Percentiles rank a stretch among this genome's conserved stretches.
Evolutionary conservation across 2,113 vertebrate genomes (phyloP).

Genomic region (Canis aureus): DNA sequence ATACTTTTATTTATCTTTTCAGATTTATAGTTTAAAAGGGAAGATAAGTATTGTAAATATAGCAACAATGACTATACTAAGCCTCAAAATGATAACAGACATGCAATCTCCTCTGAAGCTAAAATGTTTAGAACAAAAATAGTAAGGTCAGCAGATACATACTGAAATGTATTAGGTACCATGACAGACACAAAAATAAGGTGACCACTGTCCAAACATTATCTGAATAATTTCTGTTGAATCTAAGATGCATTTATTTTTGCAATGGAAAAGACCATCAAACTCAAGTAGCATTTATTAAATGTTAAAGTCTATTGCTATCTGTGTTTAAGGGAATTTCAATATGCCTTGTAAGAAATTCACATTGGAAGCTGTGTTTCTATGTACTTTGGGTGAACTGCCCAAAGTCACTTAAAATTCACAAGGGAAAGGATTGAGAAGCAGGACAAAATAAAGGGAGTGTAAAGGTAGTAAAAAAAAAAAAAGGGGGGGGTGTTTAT

Average conservation of each 20-base stretch:
- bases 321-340: constrained; percentile 50
- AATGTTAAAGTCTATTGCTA: not conserved
- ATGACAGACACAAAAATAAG: not conserved
- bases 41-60: constrained; percentile 9
- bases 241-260: constrained; percentile 25
- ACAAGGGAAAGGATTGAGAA: constrained; percentile 20
- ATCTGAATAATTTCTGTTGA: constrained; percentile 51
- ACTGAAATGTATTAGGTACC: not conserved
- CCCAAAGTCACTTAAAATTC: constrained; percentile 55
- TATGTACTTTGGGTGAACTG: not conserved
- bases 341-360: constrained; percentile 35
- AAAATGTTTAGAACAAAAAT: constrained; percentile 52
- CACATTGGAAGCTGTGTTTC: not conserved
- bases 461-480: not conserved
- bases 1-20: constrained; percentile 30
- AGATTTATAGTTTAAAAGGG: constrained; percentile 44
- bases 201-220: not conserved
- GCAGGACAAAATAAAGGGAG: constrained; percentile 45
- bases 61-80: not conserved
- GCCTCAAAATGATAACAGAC: not conserved
- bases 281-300: not conserved
- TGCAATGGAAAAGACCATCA: constrained; percentile 45
- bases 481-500: not conserved
- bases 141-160: constrained; percentile 49
- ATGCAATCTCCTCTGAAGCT: constrained; percentile 41